These are phyloP conservation scores for Montipora capricornis DNA, from an alignment of 64 coral and sea anemone species.

Conservation along the genomic window DNA sequence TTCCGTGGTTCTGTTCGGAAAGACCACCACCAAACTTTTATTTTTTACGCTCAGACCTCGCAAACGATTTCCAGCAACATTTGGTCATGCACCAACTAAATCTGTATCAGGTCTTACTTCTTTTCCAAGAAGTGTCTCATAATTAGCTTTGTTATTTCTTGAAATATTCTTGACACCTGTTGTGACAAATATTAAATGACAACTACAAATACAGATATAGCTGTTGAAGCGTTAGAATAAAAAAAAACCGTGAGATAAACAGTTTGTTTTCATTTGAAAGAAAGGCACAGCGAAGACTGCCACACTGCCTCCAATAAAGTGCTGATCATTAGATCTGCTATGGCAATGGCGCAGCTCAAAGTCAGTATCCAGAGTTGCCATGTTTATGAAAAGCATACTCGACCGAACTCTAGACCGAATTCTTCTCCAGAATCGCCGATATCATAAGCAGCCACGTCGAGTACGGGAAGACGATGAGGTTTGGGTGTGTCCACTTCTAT, in stretches of 20 bases:
- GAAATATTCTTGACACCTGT: too few relatives aligned
- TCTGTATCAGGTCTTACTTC: too few relatives aligned
- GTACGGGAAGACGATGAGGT: slow-evolving; percentile 66
- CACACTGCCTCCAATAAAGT: not conserved
- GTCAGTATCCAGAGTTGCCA: not conserved
- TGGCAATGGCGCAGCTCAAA: too few relatives aligned
- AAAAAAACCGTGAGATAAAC: not conserved
- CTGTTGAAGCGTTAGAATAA: too few relatives aligned
- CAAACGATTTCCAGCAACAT: too few relatives aligned
- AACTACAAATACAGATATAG: not conserved
- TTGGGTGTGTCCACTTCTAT: slow-evolving; percentile 69
- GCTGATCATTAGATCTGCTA: not conserved
- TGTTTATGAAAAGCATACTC: slow-evolving; percentile 77
- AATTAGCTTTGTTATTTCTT: too few relatives aligned
- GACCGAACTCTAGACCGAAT: slow-evolving; percentile 82
- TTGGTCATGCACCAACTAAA: too few relatives aligned
- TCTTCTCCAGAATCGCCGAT: slow-evolving; percentile 70
- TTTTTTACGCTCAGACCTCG: too few relatives aligned
- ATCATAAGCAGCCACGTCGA: slow-evolving; percentile 79
- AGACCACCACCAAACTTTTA: too few relatives aligned
- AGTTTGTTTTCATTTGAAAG: not conserved
- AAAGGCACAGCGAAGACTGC: not conserved
- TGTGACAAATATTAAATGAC: not conserved
- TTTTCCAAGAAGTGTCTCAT: too few relatives aligned
- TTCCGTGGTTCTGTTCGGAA: too few relatives aligned